Evolutionary conservation across 1,140 invertebrate species (phyloP).

Genomic region (Himalopsyche phryganea): DNA sequence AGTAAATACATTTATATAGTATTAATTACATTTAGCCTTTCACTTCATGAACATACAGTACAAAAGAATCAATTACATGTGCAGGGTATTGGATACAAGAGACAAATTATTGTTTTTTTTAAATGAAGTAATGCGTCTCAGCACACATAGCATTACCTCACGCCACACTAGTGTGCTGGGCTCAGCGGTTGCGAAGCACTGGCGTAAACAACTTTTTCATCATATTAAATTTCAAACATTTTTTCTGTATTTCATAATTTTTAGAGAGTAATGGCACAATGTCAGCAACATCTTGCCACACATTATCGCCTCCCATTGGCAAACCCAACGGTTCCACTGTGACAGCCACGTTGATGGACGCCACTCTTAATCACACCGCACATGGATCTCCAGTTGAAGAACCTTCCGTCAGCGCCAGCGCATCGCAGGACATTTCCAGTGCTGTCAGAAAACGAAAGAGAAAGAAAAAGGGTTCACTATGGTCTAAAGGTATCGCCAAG

Average conservation of each 20-base stretch:
- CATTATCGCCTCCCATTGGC: slow-evolving; percentile 4
- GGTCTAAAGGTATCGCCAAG: slow-evolving; percentile 47
- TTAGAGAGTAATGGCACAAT: slow-evolving; percentile 20
- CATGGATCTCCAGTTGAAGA: not conserved
- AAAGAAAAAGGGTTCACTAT: slow-evolving; percentile 43
- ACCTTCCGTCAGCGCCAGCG: not conserved
- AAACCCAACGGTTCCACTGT: not conserved
- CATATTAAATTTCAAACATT: too few relatives aligned
- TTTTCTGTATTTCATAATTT: not conserved
- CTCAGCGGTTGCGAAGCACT: too few relatives aligned
- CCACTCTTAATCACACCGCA: not conserved
- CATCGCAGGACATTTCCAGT: not conserved
- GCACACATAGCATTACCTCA: too few relatives aligned
- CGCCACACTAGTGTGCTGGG: too few relatives aligned
- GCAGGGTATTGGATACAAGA: too few relatives aligned
- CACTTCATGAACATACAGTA: too few relatives aligned
- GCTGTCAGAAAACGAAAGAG: slow-evolving; percentile 45
- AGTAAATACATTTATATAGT: too few relatives aligned
- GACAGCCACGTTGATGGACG: not conserved
- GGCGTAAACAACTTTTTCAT: too few relatives aligned
- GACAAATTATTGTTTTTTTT: too few relatives aligned
- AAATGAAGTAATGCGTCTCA: too few relatives aligned
- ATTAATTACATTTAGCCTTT: too few relatives aligned
- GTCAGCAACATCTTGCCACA: slow-evolving; percentile 15
- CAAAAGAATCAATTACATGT: too few relatives aligned